phyloP scores from a whole-genome alignment of 2,797 vertebrate species.

The Amazona finschi region DNA sequence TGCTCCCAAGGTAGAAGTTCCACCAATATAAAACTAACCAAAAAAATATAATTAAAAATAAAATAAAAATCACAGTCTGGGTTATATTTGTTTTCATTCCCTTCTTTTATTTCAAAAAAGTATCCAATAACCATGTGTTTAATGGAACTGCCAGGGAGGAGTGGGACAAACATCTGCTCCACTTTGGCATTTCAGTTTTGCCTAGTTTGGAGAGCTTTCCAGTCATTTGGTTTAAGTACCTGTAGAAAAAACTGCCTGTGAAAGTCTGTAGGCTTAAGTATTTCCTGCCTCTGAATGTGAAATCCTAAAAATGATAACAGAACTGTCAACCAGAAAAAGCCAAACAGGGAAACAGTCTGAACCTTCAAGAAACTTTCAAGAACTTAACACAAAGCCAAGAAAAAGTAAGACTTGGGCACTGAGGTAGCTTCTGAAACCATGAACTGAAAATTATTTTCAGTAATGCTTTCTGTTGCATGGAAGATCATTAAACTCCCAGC shows the following conservation, averaged over 20 bases:
- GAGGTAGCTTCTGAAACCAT: not conserved
- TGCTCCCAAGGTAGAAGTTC: not conserved
- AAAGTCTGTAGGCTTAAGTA: not conserved
- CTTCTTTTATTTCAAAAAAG: not conserved
- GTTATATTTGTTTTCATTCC: conserved; percentile 11
- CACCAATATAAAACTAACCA: not conserved
- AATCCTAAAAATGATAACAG: not conserved
- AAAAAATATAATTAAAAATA: not conserved
- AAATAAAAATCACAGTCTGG: not conserved
- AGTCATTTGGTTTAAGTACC: not conserved
- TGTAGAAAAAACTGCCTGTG: not conserved
- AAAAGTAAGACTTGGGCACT: not conserved
- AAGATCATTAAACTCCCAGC: not conserved
- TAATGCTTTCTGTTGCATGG: not conserved
- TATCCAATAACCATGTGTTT: not conserved
- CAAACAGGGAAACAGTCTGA: not conserved
- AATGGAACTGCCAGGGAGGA: not conserved
- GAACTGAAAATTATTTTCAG: not conserved
- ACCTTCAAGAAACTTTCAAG: not conserved
- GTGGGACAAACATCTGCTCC: conserved; percentile 11
- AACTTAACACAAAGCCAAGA: not conserved
- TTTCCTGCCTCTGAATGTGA: not conserved
- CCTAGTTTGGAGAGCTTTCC: not conserved
- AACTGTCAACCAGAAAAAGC: not conserved
- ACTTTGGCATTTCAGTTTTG: conserved; percentile 20